A percentile compares a stretch with the other conserved stretches of the same genome.
Evolutionary conservation across 1,140 invertebrate species (phyloP).

Genomic region (Bombus difficillimus): DNA sequence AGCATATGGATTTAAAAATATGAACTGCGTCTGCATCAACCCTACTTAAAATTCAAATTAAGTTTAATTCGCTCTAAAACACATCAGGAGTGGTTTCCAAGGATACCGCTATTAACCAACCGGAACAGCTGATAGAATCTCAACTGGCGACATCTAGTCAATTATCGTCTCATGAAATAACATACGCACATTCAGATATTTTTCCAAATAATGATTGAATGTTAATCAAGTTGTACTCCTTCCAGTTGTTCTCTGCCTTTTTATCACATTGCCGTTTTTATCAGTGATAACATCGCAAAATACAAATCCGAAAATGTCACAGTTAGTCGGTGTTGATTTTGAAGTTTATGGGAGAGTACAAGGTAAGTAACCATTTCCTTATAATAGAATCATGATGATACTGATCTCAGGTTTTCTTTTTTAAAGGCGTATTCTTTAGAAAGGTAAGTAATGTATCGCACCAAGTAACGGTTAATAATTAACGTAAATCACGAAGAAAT

Average conservation of each 20-base stretch:
- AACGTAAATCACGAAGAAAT: neutral
- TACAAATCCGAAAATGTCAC: conserved; percentile 63
- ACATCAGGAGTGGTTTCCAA: conserved; percentile 38
- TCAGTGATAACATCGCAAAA: neutral
- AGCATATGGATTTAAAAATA: neutral
- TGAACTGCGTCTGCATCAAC: neutral
- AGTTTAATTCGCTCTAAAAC: conserved; percentile 24
- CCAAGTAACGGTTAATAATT: neutral
- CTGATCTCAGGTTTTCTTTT: conserved; percentile 23
- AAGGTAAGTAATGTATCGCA: conserved; percentile 79
- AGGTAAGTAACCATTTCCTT: conserved; percentile 75
- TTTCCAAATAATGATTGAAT: conserved; percentile 31
- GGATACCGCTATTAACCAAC: conserved; percentile 40
- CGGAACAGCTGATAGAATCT: conserved; percentile 44
- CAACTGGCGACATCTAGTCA: conserved; percentile 51
- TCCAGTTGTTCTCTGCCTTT: neutral
- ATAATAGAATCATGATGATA: neutral
- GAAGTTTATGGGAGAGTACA: conserved; percentile 86
- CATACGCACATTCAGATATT: neutral
- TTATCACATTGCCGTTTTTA: neutral
- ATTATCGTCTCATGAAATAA: neutral
- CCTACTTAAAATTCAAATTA: neutral
- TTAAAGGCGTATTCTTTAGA: conserved; percentile 85
- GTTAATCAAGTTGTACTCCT: neutral
- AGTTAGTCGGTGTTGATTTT: conserved; percentile 83